Base-by-base conservation (phyloP, 2,888 invertebrate genomes). In the Beris chalybata region DNA sequence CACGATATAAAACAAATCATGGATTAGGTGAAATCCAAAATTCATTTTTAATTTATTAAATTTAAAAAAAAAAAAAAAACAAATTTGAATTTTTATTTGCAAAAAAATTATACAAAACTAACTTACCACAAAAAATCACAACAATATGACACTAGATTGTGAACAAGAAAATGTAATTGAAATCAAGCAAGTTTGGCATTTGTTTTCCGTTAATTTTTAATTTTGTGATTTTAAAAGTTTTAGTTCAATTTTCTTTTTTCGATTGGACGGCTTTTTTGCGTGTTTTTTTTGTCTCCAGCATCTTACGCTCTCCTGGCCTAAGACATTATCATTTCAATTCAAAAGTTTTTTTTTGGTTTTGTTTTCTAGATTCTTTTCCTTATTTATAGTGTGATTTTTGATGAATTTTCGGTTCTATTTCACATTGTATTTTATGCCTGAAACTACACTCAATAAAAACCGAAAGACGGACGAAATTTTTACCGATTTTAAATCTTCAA, bases 121-220 rank as follows among this genome's bases (percentile, higher is more conserved):
- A 44, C 38, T 48, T 47, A 50, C 45, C 43, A 55, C n/a, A 56
- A 65, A 65, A 56, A 30, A 59, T 66, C 50, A 22, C 30, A 52
- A 64, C 54, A 47, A 53, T 54, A 79, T 79, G 79, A 79, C 78
- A 71, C 76, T 79, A 72, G 79, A 78, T 74, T 79, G 75, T 77
- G 77, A 78, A 72, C 75, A 77, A 72, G 77, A 79, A 72, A 75
- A 61, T 52, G 61, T 78, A 73, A 76, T 78, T 77, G 78, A 78
- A 79, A 78, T 76, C 9, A 7, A 38, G 38, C 38, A 38, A 38
- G 9, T 38, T 38, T 7, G 38, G 9, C 9, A 1, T 38, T 38
- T 38, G 5, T 38, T 38, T 38, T 38, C 38, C 22, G 22, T 58
- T n/a, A 11, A 15, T 45, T 45, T n/a, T 4, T 57, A 22, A 13